Percentiles rank a stretch among this genome's conserved stretches.
Evolutionary conservation across 64 coral and sea anemone genomes (phyloP).

Genomic region (Hydrozoanthus tunicans): DNA sequence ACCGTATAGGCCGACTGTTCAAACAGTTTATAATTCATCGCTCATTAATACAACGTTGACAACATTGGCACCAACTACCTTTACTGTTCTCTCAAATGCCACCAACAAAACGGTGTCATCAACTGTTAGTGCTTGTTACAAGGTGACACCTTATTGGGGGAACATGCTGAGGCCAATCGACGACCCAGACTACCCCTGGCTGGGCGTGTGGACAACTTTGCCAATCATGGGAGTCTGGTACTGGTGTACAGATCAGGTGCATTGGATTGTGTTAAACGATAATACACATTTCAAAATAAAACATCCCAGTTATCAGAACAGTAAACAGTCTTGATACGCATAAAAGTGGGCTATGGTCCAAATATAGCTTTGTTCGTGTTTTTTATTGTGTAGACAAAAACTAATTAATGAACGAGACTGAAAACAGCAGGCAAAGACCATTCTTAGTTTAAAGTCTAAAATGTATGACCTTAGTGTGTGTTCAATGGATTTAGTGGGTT

Average conservation of each 20-base stretch:
- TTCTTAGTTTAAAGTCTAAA: too few species aligned
- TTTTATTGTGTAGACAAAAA: too few species aligned
- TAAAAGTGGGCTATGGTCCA: too few species aligned
- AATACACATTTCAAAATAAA: neutral
- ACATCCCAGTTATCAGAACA: neutral
- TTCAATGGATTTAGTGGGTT: too few species aligned
- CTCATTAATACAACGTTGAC: slow-evolving; percentile 9
- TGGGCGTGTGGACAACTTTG: slow-evolving; percentile 53
- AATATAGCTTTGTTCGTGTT: too few species aligned
- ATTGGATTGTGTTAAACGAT: neutral
- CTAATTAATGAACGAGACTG: too few species aligned
- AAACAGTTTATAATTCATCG: neutral
- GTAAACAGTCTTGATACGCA: neutral
- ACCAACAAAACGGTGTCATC: neutral
- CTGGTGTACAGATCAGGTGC: slow-evolving; percentile 75
- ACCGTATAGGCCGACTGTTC: slow-evolving; percentile 3
- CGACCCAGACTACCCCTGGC: slow-evolving; percentile 45
- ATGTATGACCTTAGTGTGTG: too few species aligned
- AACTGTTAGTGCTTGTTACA: slow-evolving; percentile 4
- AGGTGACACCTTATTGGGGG: slow-evolving; percentile 41
- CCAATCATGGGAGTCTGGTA: slow-evolving; percentile 75
- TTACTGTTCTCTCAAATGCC: neutral
- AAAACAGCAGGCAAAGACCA: too few species aligned
- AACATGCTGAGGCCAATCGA: slow-evolving; percentile 42
- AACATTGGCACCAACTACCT: slow-evolving; percentile 2